phyloP scores from a whole-genome alignment of 1,140 invertebrate genomes.

The Neoseiulus cucumeris region DNA sequence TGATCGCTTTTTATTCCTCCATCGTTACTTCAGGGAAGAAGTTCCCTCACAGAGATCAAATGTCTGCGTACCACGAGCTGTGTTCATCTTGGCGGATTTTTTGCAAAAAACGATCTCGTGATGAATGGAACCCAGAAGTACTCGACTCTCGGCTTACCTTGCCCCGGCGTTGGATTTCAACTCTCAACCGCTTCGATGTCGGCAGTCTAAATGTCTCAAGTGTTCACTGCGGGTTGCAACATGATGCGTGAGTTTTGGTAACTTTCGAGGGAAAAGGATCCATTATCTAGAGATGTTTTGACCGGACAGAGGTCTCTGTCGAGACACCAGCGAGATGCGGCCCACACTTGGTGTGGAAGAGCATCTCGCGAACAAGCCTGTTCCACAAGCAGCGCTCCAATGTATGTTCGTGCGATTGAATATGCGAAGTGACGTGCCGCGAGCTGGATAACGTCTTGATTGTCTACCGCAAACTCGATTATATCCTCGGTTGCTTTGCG shows the following conservation, averaged over 20 bases:
- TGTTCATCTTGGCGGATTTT: too few relatives aligned
- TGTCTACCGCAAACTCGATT: slow-evolving; percentile 21
- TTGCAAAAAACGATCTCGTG: too few relatives aligned
- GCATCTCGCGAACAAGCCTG: slow-evolving; percentile 25
- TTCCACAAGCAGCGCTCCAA: slow-evolving; percentile 30
- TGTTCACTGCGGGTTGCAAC: neutral
- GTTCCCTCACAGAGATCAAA: too few relatives aligned
- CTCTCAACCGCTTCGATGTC: neutral
- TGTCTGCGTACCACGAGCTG: too few relatives aligned
- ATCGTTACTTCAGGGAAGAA: too few relatives aligned
- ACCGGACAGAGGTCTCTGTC: neutral
- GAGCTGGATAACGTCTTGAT: slow-evolving; percentile 22
- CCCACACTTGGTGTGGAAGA: slow-evolving; percentile 21
- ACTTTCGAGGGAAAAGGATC: neutral
- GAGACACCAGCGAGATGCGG: slow-evolving; percentile 18
- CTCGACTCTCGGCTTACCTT: too few relatives aligned
- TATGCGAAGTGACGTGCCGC: slow-evolving; percentile 32
- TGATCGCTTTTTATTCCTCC: too few relatives aligned
- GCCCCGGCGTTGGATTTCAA: neutral
- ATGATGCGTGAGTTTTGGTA: neutral
- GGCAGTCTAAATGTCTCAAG: neutral
- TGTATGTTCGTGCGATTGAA: slow-evolving; percentile 29
- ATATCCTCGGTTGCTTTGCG: slow-evolving; percentile 21
- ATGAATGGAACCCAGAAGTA: too few relatives aligned
- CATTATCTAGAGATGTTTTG: neutral